Percentiles rank a stretch among this genome's conserved stretches.
Conservation (phyloP, 2,888 invertebrate species). For the Noctua janthe region DNA sequence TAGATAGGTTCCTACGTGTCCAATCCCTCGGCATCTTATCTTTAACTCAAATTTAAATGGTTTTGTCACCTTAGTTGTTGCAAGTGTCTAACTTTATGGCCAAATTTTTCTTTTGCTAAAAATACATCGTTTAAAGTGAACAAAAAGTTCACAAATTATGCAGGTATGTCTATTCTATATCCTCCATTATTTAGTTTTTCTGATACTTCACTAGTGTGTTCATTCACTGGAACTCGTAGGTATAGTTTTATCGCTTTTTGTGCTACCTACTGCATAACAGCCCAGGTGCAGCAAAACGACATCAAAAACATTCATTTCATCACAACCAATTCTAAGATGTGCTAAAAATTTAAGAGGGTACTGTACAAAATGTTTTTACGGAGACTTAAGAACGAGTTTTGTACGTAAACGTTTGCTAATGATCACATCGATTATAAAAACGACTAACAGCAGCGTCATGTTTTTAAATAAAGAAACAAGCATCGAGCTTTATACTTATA, state of each 20-base stretch:
- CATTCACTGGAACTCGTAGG: conserved; percentile 44
- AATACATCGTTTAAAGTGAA: not conserved
- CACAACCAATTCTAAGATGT: not conserved
- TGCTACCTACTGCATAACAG: not conserved
- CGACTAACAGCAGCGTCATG: not conserved
- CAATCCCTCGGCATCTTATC: conserved; percentile 21
- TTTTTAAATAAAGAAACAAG: conserved; percentile 17
- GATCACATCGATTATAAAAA: conserved; percentile 7
- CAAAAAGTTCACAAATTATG: conserved; percentile 9
- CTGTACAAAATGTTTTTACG: not conserved
- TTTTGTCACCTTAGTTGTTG: conserved; percentile 32
- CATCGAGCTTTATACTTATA: not conserved
- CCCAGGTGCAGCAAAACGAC: not conserved
- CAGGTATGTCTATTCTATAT: not conserved
- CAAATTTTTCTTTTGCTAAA: not conserved
- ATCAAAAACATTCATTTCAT: not conserved
- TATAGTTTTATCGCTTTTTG: conserved; percentile 10
- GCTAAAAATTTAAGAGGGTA: not conserved
- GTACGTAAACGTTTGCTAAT: conserved; percentile 2
- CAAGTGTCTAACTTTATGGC: not conserved
- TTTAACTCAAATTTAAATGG: conserved; percentile 26
- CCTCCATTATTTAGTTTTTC: conserved; percentile 21
- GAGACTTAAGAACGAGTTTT: not conserved
- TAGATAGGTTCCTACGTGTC: conserved; percentile 55
- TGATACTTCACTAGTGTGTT: conserved; percentile 31